Evolutionary conservation across 2,888 invertebrate genomes (phyloP), one percentile per base, ranked within the genome.

Genomic region (Amitus sp.): DNA sequence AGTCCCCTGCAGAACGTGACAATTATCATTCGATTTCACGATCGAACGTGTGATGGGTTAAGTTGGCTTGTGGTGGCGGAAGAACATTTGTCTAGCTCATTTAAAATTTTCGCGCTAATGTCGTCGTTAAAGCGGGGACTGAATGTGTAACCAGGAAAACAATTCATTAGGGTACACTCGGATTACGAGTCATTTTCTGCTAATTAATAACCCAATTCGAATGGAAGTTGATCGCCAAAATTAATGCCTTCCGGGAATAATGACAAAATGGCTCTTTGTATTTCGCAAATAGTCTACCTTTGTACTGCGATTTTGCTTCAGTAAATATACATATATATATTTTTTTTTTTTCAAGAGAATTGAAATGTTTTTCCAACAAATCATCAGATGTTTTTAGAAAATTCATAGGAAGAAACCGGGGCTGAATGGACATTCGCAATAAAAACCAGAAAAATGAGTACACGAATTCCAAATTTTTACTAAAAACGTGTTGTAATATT

Each of bases 191-290:
- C 10, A 30, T 10, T 30, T 30, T 30, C 30, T n/a, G 30, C 30
- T 10, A 30, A 30, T 30, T 30, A 30, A 10, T 23, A 23, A 7
- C 10, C 6, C 30, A 30, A n/a, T 30, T 9, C 10, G 5, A n/a
- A 30, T 30, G 6, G n/a, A 30, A 6, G 10, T 10, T 9, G 30
- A 30, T 30, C 30, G 30, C 6, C n/a, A 2, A 2, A n/a, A 30
- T 6, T 10, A 30, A 30, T 9, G n/a, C n/a, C 6, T 30, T 30
- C n/a, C 10, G n/a, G n/a, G 30, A 30, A 34, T 34, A 47, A 47
- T 30, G 19, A 34, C n/a, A 34, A 47, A 47, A 47, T 30, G 19
- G 47, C n/a, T 34, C 33, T 18, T 47, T 19, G 19, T 33, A n/a
- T 33, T 33, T 17, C 33, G 2, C 27, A 33, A 47, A 34, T n/a